These are phyloP conservation scores for Sisyra nigra DNA, from an alignment of 2,888 invertebrate species.

Conservation along the genomic window DNA sequence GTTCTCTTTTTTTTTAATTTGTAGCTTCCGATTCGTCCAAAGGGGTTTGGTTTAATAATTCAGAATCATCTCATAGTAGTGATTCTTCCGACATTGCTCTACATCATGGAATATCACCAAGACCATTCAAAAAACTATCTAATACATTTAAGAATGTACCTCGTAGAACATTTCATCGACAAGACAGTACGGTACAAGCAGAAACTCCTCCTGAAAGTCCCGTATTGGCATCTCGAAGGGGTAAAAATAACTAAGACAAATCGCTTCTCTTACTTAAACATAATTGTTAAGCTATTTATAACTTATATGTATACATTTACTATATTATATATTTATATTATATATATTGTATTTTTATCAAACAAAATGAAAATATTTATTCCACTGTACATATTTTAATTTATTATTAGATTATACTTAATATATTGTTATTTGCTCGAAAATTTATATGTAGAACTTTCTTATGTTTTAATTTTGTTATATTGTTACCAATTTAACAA, in stretches of 20 bases:
- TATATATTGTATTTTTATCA: neutral
- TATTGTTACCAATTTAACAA: too few relatives aligned
- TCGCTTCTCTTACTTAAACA: neutral
- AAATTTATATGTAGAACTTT: too few relatives aligned
- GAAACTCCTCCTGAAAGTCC: conserved; percentile 28
- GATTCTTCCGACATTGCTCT: conserved; percentile 19
- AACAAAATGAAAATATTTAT: too few relatives aligned
- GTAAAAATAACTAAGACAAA: neutral
- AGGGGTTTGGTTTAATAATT: conserved; percentile 25
- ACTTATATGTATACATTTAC: neutral
- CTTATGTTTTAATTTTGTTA: too few relatives aligned
- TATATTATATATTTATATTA: neutral
- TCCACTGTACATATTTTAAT: too few relatives aligned
- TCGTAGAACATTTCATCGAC: conserved; percentile 22
- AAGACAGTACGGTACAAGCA: conserved; percentile 15
- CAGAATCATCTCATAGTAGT: conserved; percentile 22
- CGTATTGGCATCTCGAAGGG: conserved; percentile 21
- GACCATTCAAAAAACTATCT: conserved; percentile 48
- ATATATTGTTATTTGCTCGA: too few relatives aligned
- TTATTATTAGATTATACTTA: too few relatives aligned
- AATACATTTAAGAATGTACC: conserved; percentile 25
- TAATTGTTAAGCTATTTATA: neutral
- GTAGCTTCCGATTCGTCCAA: conserved; percentile 20
- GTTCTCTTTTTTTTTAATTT: conserved; percentile 5
- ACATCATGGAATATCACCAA: conserved; percentile 42